phyloP scores from a whole-genome alignment of 2,888 invertebrate genomes.

The Coremacera marginata region DNA sequence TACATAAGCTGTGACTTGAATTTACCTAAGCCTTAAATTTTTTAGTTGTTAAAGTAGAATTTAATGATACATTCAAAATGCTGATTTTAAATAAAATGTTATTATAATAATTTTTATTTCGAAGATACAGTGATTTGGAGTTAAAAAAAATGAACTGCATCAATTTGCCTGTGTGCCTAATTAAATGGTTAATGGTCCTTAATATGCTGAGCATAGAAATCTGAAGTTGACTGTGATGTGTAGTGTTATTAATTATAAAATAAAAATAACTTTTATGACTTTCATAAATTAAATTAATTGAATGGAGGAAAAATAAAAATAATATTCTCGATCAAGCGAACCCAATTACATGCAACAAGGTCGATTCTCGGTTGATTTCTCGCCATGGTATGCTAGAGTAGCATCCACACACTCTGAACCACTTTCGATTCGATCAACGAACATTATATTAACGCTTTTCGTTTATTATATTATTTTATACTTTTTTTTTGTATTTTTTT shows the following conservation, averaged over 20 bases:
- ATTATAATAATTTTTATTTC: no score
- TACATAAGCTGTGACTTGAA: no score
- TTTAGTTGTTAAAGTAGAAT: no score
- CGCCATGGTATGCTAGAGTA: neutral
- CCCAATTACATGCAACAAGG: slow-evolving; percentile 34
- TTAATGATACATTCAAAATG: no score
- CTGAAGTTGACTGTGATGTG: neutral
- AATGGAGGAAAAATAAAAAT: neutral
- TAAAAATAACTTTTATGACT: slow-evolving; percentile 14
- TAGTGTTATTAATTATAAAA: neutral
- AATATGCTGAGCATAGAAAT: no score
- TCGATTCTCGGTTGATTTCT: slow-evolving; percentile 15
- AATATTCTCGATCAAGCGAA: slow-evolving; percentile 14
- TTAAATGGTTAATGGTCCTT: no score
- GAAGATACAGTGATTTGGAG: no score
- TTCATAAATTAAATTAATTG: slow-evolving; percentile 34
- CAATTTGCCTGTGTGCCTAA: no score
- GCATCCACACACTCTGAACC: slow-evolving; percentile 15
- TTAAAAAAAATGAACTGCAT: no score
- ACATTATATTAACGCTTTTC: slow-evolving; percentile 38
- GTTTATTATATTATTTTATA: slow-evolving; percentile 39
- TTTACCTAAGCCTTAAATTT: no score
- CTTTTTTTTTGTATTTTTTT: neutral
- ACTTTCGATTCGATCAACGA: slow-evolving; percentile 40
- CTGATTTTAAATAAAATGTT: no score